Percentiles rank a stretch among this genome's conserved stretches.
phyloP scores from a whole-genome alignment of 2,797 vertebrate species.

The Xenops minutus region DNA sequence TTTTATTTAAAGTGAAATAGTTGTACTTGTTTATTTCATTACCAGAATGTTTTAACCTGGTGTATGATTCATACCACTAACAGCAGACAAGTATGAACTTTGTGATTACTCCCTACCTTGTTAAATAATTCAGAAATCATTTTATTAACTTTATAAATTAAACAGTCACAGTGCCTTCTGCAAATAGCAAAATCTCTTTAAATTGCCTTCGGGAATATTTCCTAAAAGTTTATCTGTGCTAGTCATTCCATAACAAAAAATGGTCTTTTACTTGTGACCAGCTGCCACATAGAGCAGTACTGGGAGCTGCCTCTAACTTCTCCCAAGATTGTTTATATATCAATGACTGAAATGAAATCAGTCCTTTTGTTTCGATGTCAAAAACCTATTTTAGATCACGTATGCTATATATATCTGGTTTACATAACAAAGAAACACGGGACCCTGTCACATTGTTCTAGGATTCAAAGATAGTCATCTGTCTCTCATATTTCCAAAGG shows the following conservation, averaged over 20 bases:
- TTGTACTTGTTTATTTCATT: slow-evolving; percentile 23
- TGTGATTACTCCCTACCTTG: slow-evolving; percentile 17
- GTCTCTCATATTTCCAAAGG: neutral
- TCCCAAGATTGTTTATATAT: neutral
- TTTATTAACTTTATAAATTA: slow-evolving; percentile 46
- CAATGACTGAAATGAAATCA: neutral
- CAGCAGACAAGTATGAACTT: slow-evolving; percentile 10
- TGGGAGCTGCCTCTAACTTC: neutral
- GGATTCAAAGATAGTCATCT: neutral
- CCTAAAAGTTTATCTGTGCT: neutral
- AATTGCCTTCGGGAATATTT: slow-evolving; percentile 14
- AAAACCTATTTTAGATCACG: neutral
- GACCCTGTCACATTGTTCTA: neutral
- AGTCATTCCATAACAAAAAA: neutral
- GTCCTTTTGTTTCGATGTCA: neutral
- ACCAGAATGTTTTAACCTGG: neutral
- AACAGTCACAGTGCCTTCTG: neutral
- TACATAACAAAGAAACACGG: neutral
- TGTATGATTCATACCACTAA: neutral
- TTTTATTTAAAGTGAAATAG: slow-evolving; percentile 9
- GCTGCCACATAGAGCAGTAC: neutral
- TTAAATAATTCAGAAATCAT: slow-evolving; percentile 40
- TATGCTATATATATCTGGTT: neutral
- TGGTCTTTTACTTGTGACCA: neutral
- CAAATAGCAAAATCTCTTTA: neutral